Evolutionary conservation across 1,140 invertebrate species (phyloP), one percentile per base, ranked within the genome.

Genomic region (Argopecten irradians): DNA sequence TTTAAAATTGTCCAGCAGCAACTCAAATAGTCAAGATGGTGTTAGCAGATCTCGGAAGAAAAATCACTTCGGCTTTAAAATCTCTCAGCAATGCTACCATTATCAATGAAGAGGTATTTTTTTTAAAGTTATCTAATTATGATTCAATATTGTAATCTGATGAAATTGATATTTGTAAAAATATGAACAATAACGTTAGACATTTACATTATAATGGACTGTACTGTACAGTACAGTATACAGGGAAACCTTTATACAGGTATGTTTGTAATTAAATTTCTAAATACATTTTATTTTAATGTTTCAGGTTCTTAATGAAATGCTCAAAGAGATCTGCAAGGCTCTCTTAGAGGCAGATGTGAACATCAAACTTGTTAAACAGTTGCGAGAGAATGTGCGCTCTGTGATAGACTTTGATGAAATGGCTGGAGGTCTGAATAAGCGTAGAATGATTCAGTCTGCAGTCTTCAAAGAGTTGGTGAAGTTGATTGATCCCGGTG

Each of bases 361-460:
- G 34, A 99, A 99, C 96, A 99, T 99, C 92, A 97, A 97, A 93
- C 96, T 99, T 90, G 99, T 99, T 0, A 99, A 99, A 96, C 97
- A 98, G 95, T 96, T 99, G 16, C 96, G 99, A 91, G 98, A 99
- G 96, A 99, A 99, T 99, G 98, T 99, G n/a, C 97, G 96, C 84
- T 97, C 97, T 83, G 98, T 99, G 88, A 99, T 99, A 96, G 98
- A 99, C 96, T 99, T 99, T 96, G 99, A 99, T 95, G 99, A 99
- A 95, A 99, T 99, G 98, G 99, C 99, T 94, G 99, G 98, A 84
- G 99, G 99, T 32, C 97, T 99, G 34, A 99, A 99, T 95, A 99
- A 99, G 94, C 96, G 99, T 35, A 96, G 99, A 86, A 99, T 99
- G 98, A 99, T 99, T 94, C 99, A 99, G 95, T 99, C 98, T 91